phyloP scores from a whole-genome alignment of 2,888 invertebrate species.

The Tinea pellionella region DNA sequence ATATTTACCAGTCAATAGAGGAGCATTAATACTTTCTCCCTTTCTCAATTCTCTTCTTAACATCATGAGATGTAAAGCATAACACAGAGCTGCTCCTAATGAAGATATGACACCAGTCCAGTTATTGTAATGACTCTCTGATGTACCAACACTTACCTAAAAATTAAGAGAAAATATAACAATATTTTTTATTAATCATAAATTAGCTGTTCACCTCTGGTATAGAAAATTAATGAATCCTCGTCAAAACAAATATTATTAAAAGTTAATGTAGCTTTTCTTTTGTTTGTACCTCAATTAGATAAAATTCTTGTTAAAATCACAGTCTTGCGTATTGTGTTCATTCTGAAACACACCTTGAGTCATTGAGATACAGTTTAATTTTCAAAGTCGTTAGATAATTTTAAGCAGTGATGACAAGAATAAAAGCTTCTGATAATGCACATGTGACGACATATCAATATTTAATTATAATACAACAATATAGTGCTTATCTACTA shows the following conservation, averaged over 20 bases:
- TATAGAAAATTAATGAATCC: too few relatives aligned
- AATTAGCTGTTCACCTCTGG: too few relatives aligned
- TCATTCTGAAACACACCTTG: too few relatives aligned
- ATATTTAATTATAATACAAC: background rate
- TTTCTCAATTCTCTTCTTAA: slow-evolving; percentile 88
- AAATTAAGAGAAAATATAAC: slow-evolving; percentile 19
- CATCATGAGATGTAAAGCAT: slow-evolving; percentile 90
- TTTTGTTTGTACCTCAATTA: too few relatives aligned
- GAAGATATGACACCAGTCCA: slow-evolving; percentile 84
- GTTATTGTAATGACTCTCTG: slow-evolving; percentile 68
- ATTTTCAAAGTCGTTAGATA: too few relatives aligned
- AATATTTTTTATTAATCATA: slow-evolving; percentile 16
- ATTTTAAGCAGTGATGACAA: too few relatives aligned
- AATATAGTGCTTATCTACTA: background rate
- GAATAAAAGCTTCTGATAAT: background rate
- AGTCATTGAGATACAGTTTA: too few relatives aligned
- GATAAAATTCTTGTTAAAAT: too few relatives aligned
- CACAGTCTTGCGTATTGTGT: too few relatives aligned
- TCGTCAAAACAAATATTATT: too few relatives aligned
- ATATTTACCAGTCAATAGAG: slow-evolving; percentile 88
- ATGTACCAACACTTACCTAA: slow-evolving; percentile 81
- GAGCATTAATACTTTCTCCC: slow-evolving; percentile 94
- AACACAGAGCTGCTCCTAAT: slow-evolving; percentile 87
- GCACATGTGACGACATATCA: background rate
- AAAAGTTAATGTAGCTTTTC: too few relatives aligned